Percentiles rank a stretch among this genome's conserved stretches.
These are phyloP conservation scores for Melipona beecheii DNA, from an alignment of 2,888 invertebrate genomes.

Conservation along the genomic window DNA sequence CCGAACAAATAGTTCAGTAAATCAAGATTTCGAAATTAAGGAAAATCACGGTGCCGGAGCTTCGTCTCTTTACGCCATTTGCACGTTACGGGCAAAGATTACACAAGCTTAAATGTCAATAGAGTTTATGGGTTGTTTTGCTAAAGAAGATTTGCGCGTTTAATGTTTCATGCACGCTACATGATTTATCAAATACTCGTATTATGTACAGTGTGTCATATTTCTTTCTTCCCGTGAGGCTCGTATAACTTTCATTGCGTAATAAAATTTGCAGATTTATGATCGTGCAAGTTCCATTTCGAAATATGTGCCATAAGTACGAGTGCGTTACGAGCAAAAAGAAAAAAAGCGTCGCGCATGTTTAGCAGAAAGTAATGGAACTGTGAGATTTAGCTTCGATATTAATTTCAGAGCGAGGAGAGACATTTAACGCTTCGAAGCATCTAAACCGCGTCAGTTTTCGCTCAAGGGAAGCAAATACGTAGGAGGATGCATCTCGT, in stretches of 20 bases:
- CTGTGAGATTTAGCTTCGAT: not conserved
- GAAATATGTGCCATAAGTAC: not conserved
- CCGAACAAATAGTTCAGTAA: not conserved
- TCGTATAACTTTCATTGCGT: not conserved
- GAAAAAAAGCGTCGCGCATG: not conserved
- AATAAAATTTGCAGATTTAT: not conserved
- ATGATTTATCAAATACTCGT: not conserved
- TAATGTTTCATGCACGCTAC: not conserved
- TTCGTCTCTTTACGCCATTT: not conserved
- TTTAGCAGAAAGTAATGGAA: not conserved
- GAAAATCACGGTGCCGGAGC: not conserved
- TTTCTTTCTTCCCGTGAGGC: not conserved
- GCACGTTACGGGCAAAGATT: not conserved
- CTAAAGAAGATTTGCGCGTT: not conserved
- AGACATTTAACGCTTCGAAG: constrained; percentile 24
- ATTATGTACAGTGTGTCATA: not conserved
- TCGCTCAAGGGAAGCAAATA: constrained; percentile 22
- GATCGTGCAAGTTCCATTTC: not conserved
- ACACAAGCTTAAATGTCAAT: not conserved
- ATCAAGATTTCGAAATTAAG: not conserved
- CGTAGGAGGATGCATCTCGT: constrained; percentile 34
- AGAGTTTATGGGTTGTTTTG: not conserved
- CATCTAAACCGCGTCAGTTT: constrained; percentile 29
- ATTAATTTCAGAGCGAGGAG: constrained; percentile 34
- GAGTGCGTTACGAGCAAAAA: not conserved